Evolutionary conservation across 2,888 invertebrate genomes (phyloP).

Genomic region (Aleiodes alternator): DNA sequence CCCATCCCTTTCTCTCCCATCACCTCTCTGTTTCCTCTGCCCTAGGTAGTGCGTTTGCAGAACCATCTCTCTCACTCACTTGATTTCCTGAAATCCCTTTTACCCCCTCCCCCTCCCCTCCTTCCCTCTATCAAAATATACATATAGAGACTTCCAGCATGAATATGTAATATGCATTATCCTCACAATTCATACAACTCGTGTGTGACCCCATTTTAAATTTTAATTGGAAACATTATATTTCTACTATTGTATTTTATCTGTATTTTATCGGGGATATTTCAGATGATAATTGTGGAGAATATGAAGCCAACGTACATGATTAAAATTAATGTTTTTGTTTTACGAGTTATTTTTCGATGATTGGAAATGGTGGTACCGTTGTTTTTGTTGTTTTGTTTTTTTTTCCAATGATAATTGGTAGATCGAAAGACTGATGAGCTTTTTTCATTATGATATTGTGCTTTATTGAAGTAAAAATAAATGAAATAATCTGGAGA

Average conservation of each 20-base stretch:
- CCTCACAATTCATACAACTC: constrained; percentile 16
- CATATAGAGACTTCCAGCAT: not conserved
- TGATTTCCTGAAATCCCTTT: constrained; percentile 37
- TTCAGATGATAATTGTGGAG: not conserved
- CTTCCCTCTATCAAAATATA: not conserved
- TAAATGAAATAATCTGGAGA: no score
- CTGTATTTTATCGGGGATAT: not conserved
- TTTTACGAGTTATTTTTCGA: no score
- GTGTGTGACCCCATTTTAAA: constrained; percentile 23
- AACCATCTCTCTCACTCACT: no score
- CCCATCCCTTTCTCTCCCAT: constrained; percentile 18
- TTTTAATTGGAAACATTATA: constrained; percentile 22
- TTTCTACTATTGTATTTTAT: constrained; percentile 14
- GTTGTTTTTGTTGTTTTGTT: no score
- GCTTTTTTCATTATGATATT: no score
- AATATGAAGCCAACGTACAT: not conserved
- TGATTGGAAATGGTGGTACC: no score
- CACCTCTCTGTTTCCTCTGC: not conserved
- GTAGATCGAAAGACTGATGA: no score
- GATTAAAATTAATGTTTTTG: no score
- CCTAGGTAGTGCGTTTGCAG: no score
- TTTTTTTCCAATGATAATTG: no score
- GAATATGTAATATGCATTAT: constrained; percentile 27
- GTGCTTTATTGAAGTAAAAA: no score
- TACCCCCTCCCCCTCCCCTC: constrained; percentile 27